Percentiles rank a stretch among this genome's conserved stretches.
phyloP scores from a whole-genome alignment of 2,113 vertebrate genomes.

The Rutilus rutilus region DNA sequence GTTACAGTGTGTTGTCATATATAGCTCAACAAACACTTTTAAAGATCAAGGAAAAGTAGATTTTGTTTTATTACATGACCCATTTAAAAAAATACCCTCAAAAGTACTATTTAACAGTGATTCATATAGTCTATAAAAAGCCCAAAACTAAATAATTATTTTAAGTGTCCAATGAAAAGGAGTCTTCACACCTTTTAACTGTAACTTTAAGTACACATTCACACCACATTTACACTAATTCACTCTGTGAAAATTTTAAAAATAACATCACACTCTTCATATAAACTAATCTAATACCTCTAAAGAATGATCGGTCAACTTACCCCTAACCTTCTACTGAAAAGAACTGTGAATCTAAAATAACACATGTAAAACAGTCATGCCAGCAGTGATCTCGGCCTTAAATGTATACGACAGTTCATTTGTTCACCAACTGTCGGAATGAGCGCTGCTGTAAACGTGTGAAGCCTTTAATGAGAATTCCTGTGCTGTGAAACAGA shows the following conservation, averaged over 20 bases:
- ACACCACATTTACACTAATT: conserved; percentile 10
- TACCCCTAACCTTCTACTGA: not conserved
- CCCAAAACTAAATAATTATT: not conserved
- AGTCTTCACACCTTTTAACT: conserved; percentile 9
- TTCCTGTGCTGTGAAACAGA: conserved; percentile 63
- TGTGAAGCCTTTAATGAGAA: conserved; percentile 65
- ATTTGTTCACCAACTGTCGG: conserved; percentile 29
- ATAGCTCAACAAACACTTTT: not conserved
- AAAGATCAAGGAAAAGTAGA: not conserved
- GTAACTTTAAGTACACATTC: not conserved
- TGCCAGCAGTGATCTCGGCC: not conserved
- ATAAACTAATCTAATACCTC: not conserved
- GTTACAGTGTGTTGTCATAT: not conserved
- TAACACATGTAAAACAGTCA: not conserved
- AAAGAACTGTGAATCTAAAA: not conserved
- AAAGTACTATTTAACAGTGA: not conserved
- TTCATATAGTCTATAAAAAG: not conserved
- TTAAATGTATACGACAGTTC: conserved; percentile 41
- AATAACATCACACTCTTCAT: conserved; percentile 12
- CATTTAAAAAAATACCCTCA: not conserved
- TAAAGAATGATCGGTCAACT: not conserved
- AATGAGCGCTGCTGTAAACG: conserved; percentile 11
- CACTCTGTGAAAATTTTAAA: not conserved
- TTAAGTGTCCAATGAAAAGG: not conserved
- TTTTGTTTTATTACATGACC: not conserved